phyloP scores from a whole-genome alignment of 2,888 invertebrate genomes.

The Tenthredo amoena region DNA sequence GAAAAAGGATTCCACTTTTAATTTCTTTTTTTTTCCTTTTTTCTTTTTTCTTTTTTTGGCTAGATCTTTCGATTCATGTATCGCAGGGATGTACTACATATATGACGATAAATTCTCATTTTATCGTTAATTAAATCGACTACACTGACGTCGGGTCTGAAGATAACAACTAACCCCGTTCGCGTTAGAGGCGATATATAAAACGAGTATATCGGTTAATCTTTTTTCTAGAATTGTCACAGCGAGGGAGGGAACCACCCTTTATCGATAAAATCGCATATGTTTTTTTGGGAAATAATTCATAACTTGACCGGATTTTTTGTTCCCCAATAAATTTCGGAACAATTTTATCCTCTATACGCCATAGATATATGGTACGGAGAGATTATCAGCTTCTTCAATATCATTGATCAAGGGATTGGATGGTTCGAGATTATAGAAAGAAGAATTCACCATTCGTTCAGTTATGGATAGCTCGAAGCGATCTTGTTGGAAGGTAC shows the following conservation, averaged over 20 bases:
- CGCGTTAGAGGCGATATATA: not conserved
- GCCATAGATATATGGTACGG: not conserved
- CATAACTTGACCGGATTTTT: not conserved
- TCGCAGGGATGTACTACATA: not conserved
- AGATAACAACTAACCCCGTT: not conserved
- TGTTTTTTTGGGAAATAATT: not conserved
- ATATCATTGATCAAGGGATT: not conserved
- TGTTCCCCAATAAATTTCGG: not conserved
- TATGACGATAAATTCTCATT: not conserved
- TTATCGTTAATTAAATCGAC: constrained; percentile 13
- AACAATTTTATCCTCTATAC: not conserved
- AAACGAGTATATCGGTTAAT: not conserved
- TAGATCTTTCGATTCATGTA: not conserved
- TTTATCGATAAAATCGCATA: not conserved
- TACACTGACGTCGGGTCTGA: not conserved
- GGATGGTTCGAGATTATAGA: not conserved
- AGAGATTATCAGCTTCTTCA: not conserved
- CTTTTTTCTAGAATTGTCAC: not conserved
- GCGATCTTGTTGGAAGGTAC: not conserved
- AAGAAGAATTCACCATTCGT: not conserved
- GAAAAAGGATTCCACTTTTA: not conserved
- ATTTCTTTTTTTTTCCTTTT: not conserved
- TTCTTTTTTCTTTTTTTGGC: not conserved
- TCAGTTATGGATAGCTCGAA: not conserved
- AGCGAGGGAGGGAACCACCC: not conserved